Percentiles rank a stretch among this genome's conserved stretches.
Evolutionary conservation across 2,888 invertebrate species (phyloP).

Genomic region (Luperina nickerlii): DNA sequence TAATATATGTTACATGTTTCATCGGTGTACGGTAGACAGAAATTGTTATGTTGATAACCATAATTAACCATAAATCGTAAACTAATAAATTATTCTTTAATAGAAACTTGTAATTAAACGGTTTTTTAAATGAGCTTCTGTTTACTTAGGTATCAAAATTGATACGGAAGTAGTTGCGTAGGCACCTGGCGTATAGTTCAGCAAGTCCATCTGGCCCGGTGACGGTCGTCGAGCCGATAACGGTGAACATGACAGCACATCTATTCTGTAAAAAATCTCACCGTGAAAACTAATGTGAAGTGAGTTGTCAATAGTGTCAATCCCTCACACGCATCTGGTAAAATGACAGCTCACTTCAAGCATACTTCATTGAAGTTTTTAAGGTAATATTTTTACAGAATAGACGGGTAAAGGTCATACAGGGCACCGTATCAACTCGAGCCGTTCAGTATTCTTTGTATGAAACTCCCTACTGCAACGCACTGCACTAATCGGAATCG

Average conservation of each 20-base stretch:
- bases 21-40: conserved; percentile 11
- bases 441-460: no score
- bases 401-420: neutral
- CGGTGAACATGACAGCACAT: neutral
- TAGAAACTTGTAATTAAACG: neutral
- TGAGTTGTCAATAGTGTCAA: neutral
- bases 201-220: neutral
- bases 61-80: conserved; percentile 4
- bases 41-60: neutral
- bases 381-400: neutral
- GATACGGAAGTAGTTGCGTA: neutral
- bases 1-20: conserved; percentile 28
- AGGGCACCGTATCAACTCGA: no score
- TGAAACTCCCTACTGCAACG: no score
- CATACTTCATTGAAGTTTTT: neutral
- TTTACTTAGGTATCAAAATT: neutral
- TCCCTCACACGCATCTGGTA: neutral
- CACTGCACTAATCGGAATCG: no score
- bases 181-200: neutral
- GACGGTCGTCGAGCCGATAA: neutral
- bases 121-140: neutral
- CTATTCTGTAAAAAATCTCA: neutral
- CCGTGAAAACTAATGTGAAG: neutral
- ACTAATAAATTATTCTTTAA: conserved; percentile 5
- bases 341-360: neutral